Conservation (phyloP, 2,797 vertebrate species). For the Molossus molossus region DNA sequence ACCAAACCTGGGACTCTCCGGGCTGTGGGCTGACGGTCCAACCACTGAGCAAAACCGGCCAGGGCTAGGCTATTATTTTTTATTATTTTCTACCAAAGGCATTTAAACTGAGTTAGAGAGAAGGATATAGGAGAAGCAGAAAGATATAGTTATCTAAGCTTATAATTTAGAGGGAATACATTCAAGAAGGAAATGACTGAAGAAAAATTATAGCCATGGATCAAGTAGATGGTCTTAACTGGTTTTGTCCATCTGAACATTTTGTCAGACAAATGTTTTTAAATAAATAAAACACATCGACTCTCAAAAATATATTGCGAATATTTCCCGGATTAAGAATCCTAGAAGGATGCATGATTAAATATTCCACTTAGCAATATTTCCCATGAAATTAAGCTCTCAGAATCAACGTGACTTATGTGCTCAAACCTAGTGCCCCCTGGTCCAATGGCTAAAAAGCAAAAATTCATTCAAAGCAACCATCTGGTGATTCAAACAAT, state of each 20-base stretch:
- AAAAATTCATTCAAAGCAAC: background rate
- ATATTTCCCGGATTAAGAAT: background rate
- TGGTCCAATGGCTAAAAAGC: background rate
- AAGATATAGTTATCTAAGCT: background rate
- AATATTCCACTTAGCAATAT: background rate
- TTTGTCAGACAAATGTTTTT: slow-evolving; percentile 12
- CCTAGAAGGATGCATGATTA: background rate
- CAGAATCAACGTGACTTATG: background rate
- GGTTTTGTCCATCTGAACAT: background rate
- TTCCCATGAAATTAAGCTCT: background rate
- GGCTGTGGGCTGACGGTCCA: too few species aligned
- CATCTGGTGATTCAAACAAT: slow-evolving; percentile 28
- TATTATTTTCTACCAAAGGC: background rate
- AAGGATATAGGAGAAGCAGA: background rate
- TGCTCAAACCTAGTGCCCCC: background rate
- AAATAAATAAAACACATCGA: background rate
- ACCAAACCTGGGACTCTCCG: too few species aligned
- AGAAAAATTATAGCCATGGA: background rate
- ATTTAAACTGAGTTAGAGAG: background rate
- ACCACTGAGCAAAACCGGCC: too few species aligned
- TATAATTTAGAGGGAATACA: slow-evolving; percentile 47
- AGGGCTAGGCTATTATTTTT: background rate
- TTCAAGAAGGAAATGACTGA: background rate
- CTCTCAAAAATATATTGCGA: background rate
- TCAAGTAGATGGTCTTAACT: background rate